Evolutionary conservation across 2,113 vertebrate genomes (phyloP).

Genomic region (Trematocara zebra): DNA sequence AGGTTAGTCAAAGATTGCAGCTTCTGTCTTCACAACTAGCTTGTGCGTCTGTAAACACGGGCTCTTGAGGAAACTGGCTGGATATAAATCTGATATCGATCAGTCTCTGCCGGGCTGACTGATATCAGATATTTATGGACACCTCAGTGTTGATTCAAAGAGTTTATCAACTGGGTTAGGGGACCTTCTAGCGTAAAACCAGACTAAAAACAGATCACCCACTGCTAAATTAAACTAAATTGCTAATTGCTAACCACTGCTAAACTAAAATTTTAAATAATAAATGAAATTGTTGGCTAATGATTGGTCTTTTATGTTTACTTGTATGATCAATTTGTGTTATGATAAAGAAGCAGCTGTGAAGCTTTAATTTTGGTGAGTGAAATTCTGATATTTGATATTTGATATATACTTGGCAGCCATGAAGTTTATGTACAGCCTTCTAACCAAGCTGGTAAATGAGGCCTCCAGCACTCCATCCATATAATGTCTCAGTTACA

Average conservation of each 20-base stretch:
- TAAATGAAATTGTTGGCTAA: not conserved
- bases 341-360: not conserved
- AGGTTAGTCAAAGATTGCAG: not conserved
- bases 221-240: not conserved
- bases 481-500: not conserved
- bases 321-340: not conserved
- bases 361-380: not conserved
- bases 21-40: not conserved
- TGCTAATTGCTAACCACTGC: not conserved
- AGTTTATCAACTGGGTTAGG: not conserved
- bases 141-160: not conserved
- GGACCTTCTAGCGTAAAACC: not conserved
- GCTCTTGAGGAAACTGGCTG: not conserved
- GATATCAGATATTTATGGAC: not conserved
- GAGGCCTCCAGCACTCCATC: not conserved
- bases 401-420: not conserved
- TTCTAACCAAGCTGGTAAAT: not conserved
- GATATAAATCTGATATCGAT: not conserved
- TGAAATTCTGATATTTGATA: not conserved
- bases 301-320: not conserved
- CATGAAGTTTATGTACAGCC: not conserved
- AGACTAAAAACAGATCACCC: not conserved
- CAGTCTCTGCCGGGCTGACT: not conserved
- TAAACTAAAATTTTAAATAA: not conserved
- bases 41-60: not conserved